Conservation (phyloP, 1,140 invertebrate species). For the Hylaeus anthracinus region DNA sequence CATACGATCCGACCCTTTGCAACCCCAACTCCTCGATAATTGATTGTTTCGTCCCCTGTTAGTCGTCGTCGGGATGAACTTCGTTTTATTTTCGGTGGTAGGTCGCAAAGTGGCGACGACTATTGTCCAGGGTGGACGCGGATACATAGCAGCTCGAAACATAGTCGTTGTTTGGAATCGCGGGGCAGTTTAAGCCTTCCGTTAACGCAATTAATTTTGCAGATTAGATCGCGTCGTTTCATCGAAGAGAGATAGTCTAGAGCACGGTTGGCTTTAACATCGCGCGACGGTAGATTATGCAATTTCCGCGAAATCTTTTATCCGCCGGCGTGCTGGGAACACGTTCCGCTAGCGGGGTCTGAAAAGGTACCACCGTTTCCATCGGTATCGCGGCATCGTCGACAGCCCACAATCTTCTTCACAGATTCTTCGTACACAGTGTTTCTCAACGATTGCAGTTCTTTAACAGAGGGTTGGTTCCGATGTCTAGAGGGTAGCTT, state of each 20-base stretch:
- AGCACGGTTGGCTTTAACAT: not conserved
- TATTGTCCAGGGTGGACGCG: not conserved
- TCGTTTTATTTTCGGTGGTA: not conserved
- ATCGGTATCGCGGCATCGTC: constrained; percentile 63
- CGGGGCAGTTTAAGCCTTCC: not conserved
- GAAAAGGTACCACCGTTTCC: constrained; percentile 6
- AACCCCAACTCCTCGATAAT: constrained; percentile 21
- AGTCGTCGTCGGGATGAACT: not conserved
- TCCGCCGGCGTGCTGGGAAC: not conserved
- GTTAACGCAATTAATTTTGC: not conserved
- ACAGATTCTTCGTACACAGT: too few species aligned
- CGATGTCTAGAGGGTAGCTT: too few species aligned
- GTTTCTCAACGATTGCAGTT: too few species aligned
- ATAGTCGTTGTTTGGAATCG: not conserved
- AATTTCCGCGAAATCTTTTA: constrained; percentile 9
- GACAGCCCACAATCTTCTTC: not conserved
- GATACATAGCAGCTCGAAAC: too few species aligned
- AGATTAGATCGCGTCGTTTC: not conserved
- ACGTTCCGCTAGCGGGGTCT: not conserved
- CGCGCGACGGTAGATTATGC: constrained; percentile 1
- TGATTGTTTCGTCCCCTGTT: constrained; percentile 18
- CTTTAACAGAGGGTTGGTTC: too few species aligned
- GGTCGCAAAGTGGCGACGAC: not conserved
- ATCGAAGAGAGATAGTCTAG: not conserved
- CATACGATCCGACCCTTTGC: constrained; percentile 15